phyloP scores from a whole-genome alignment of 2,113 vertebrate genomes.

The Trematocara macrostoma region DNA sequence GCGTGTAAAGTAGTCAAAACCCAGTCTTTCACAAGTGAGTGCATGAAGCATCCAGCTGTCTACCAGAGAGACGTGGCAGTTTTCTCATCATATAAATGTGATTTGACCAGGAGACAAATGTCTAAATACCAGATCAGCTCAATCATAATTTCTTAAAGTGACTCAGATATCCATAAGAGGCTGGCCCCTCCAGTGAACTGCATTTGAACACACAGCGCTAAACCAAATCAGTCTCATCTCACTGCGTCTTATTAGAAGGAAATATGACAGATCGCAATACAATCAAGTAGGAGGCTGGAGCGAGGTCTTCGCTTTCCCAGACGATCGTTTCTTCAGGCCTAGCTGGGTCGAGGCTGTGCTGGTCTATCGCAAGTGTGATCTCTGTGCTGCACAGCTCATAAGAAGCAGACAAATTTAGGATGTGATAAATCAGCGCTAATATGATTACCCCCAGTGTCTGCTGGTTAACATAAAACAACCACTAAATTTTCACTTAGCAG shows the following conservation, averaged over 20 bases:
- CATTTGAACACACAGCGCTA: conserved; percentile 4
- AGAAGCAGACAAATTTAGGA: conserved; percentile 20
- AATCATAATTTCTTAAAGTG: neutral
- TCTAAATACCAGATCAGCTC: neutral
- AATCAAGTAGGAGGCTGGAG: conserved; percentile 11
- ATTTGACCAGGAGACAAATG: neutral
- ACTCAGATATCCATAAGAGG: neutral
- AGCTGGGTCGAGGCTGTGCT: neutral
- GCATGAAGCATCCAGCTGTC: neutral
- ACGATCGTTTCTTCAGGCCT: neutral
- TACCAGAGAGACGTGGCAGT: neutral
- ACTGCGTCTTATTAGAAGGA: conserved; percentile 9
- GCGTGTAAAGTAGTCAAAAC: neutral
- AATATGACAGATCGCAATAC: conserved; percentile 12
- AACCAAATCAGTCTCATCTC: conserved; percentile 38
- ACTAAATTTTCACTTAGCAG: conserved; percentile 25
- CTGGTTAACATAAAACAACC: conserved; percentile 39
- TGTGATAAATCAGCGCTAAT: conserved; percentile 37
- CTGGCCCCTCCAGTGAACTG: neutral
- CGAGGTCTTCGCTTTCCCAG: conserved; percentile 9
- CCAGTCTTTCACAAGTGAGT: neutral
- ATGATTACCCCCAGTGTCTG: conserved; percentile 24
- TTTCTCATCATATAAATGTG: neutral
- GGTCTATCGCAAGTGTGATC: conserved; percentile 18
- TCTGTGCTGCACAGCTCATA: conserved; percentile 14